Base-by-base conservation (phyloP, 2,113 vertebrate species). In the Cisticola juncidis region DNA sequence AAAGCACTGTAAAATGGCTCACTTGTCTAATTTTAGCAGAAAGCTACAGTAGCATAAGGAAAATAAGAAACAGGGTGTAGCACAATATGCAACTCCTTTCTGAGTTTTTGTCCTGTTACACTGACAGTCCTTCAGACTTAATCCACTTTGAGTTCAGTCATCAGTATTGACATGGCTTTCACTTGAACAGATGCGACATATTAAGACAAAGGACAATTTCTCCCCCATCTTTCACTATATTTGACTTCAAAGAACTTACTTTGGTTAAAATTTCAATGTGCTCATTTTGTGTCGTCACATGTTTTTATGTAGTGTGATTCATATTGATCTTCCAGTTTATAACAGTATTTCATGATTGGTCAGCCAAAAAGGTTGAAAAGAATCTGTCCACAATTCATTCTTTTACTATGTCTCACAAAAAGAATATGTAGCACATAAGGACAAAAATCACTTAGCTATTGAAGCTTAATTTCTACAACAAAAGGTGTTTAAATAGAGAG, bases 201-300 rank as follows among this genome's bases (percentile, higher is more conserved):
- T 29, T 77, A 53, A 65, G 45, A 40, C 69, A 17, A 82, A 80
- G 66, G 56, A 62, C 6, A 54, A 9, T 56, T 42, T 6, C 5
- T 2, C 9, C 5, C 9, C 4, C 0, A 1, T 61, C 14, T 58
- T 79, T n/a, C 21, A 45, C 40, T 53, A 0, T 61, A 5, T 51
- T 88, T 51, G 18, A 45, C 40, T 83, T 83, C 3, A 8, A 56
- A 73, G 53, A 58, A 54, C 20, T 68, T 80, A 9, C 9, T 77
- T 66, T 76, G 44, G 25, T 71, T 90, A 56, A 86, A 26, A 44
- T 11, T 70, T 86, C 29, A 53, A 8, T 80, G 19, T 88, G 25
- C 5, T 51, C 86, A 33, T 89, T 83, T 72, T 86, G 14, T 86
- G 26, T 81, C 18, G 20, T 68, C 19, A 12, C 47, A 25, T 48